Conservation (phyloP, 2,113 vertebrate species). For the human (Homo sapiens) region DNA sequence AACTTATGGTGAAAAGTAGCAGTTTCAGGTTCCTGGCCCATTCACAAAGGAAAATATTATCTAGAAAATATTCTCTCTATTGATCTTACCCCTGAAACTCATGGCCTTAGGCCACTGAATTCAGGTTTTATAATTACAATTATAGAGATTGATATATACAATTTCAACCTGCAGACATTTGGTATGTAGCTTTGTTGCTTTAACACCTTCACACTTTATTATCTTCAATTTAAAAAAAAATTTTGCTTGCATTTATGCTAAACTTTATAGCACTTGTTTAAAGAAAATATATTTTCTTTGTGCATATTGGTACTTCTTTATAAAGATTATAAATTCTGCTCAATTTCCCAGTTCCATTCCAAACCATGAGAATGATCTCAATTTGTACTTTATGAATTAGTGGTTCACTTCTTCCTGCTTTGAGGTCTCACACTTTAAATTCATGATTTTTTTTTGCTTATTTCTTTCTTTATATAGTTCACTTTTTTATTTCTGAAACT, state of each 20-base stretch:
- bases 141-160: background rate
- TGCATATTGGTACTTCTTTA: background rate
- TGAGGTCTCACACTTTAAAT: background rate
- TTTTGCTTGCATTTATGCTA: background rate
- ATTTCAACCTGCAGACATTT: background rate
- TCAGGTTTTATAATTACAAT: conserved; percentile 5
- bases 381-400: background rate
- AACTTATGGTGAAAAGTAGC: background rate
- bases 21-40: too few relatives aligned
- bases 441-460: background rate
- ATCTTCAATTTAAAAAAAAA: background rate
- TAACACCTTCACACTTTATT: background rate
- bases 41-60: background rate
- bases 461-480: background rate
- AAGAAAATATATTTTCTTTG: background rate
- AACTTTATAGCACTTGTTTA: background rate
- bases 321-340: background rate
- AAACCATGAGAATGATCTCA: background rate
- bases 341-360: background rate
- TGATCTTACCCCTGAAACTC: background rate
- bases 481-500: background rate
- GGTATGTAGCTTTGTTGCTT: background rate
- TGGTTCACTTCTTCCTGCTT: background rate
- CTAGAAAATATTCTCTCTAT: background rate
- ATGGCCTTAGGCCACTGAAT: background rate